These are phyloP conservation scores for Catharus bicknelli DNA, from an alignment of 2,113 vertebrate species.

Conservation along the genomic window DNA sequence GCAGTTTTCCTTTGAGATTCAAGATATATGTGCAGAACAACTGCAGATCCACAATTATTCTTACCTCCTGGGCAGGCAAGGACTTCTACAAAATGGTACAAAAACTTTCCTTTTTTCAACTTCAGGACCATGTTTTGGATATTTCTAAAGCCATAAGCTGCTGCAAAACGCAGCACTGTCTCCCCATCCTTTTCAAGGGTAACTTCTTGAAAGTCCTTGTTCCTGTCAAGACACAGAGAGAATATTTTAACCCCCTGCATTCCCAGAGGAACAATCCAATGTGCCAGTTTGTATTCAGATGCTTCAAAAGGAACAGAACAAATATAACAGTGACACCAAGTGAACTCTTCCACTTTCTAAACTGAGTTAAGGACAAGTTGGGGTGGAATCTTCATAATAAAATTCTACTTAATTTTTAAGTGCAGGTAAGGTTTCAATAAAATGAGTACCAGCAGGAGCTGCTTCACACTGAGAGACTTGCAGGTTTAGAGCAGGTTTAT, in stretches of 20 bases:
- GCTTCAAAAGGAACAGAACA: background rate
- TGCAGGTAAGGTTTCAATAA: background rate
- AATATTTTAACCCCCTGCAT: background rate
- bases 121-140: constrained; percentile 93
- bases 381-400: background rate
- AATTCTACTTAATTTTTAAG: background rate
- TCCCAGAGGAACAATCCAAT: background rate
- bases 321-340: background rate
- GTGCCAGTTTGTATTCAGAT: background rate
- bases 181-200: constrained; percentile 90
- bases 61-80: constrained; percentile 94
- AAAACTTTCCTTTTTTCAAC: constrained; percentile 87
- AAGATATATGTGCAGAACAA: fast-evolving
- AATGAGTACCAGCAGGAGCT: background rate
- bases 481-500: background rate
- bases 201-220: constrained; percentile 96
- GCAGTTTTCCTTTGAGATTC: background rate
- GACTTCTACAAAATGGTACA: constrained; percentile 93
- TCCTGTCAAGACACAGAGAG: constrained; percentile 70
- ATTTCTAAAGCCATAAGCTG: constrained; percentile 92
- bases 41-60: background rate
- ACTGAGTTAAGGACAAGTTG: background rate
- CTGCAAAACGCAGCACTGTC: constrained; percentile 89
- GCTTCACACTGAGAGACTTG: background rate
- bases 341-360: background rate